Base-by-base conservation (phyloP, 2,888 invertebrate species). In the Perithous albicinctus region DNA sequence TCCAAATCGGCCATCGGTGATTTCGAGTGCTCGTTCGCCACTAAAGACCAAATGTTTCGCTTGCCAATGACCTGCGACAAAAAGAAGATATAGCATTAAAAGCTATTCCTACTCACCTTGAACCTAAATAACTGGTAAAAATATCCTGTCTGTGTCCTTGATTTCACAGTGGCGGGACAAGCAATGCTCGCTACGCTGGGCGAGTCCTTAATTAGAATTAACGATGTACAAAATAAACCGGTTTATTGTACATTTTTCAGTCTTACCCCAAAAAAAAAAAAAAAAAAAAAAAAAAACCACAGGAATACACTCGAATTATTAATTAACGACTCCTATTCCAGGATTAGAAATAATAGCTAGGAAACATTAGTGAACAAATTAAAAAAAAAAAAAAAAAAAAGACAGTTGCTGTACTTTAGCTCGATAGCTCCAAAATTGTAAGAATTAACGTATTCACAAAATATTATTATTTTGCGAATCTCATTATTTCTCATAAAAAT, bases 31-130 rank as follows among this genome's bases (percentile, higher is more conserved):
- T 95, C 96, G 87, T 95, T 95, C 2, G 98, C 98, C 84, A 98
- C 97, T 83, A 97, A 94, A 0, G 97, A 96, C 99, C 99, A 99
- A 88, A 99, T 96, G 92, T 99, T 99, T 88, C 96, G 96, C 91
- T 97, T 97, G 63, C 98, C 98, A 78, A 98, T 95, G 41, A 98
- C 97, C 95, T 96, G 91, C 4, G 90, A 86, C 74, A 23, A 76
- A 38, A 35, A 18, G 38, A 72, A 54, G 51, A 48, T n/a, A 46
- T n/a, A 59, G 59, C n/a, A n/a, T 10, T 35, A 72, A 63, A 69
- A 82, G 72, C 85, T 80, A 85, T 85, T 85, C 80, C 59, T 20
- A 75, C 83, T 78, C 81, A 78, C 82, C 82, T 83, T 78, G 82
- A 81, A 80, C 78, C 84, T 77, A 83, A 84, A 83, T 84, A 83